Evolutionary conservation across 2,113 vertebrate genomes (phyloP).

Genomic region (Corythornis cristatus): DNA sequence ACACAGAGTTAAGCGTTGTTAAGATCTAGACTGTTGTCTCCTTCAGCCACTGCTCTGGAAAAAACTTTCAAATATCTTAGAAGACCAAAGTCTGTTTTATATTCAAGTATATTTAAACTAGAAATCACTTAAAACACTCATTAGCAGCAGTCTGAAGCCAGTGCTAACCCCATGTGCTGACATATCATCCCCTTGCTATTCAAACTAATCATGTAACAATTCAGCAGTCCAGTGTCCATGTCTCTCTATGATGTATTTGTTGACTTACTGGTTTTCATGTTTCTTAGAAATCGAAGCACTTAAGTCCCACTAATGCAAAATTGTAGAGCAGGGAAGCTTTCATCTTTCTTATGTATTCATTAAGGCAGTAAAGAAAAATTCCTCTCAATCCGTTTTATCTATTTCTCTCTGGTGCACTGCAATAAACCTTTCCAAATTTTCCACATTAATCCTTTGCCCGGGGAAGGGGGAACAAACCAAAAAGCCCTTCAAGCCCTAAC

Average conservation of each 20-base stretch:
- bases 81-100: not conserved
- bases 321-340: not conserved
- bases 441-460: not conserved
- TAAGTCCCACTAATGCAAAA: not conserved
- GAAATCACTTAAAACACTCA: not conserved
- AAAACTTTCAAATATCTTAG: not conserved
- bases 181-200: not conserved
- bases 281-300: not conserved
- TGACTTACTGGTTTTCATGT: not conserved
- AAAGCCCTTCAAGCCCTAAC: not conserved
- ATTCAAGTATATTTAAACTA: not conserved
- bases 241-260: not conserved
- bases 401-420: not conserved
- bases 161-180: not conserved
- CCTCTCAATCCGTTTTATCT: not conserved
- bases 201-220: not conserved
- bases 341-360: not conserved
- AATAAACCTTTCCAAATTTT: not conserved
- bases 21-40: not conserved
- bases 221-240: not conserved
- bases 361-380: not conserved
- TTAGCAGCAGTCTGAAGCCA: not conserved
- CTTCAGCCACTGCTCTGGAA: not conserved
- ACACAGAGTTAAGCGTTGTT: not conserved
- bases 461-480: not conserved